phyloP scores from a whole-genome alignment of 2,888 invertebrate genomes.

The Apodemia mormo region DNA sequence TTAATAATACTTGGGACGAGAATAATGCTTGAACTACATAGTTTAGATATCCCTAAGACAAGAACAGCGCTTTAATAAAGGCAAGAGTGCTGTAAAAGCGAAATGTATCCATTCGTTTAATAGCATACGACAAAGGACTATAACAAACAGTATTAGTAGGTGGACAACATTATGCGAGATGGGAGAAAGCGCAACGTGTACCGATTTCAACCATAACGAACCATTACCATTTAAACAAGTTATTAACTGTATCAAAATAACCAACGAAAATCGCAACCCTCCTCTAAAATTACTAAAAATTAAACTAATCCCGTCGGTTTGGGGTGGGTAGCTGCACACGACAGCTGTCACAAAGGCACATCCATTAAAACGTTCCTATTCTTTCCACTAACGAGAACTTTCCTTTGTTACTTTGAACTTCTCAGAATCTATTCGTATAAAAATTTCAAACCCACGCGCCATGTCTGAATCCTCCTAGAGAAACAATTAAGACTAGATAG shows the following conservation, averaged over 20 bases:
- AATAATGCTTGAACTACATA: too few species aligned
- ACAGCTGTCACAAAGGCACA: conserved; percentile 37
- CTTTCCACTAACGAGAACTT: conserved; percentile 25
- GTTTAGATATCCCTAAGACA: too few species aligned
- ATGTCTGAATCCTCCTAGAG: not conserved
- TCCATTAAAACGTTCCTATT: conserved; percentile 25
- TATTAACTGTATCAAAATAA: not conserved
- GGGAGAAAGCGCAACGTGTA: too few species aligned
- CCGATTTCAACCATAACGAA: too few species aligned
- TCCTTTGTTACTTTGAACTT: conserved; percentile 24
- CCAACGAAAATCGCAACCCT: not conserved
- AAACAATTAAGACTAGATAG: conserved; percentile 17
- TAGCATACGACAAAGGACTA: too few species aligned
- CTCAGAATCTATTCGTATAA: conserved; percentile 17
- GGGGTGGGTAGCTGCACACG: conserved; percentile 17
- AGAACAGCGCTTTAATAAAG: too few species aligned
- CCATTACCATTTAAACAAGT: not conserved
- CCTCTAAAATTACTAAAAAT: conserved; percentile 2
- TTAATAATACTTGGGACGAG: too few species aligned
- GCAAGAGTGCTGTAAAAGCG: too few species aligned
- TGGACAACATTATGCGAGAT: too few species aligned
- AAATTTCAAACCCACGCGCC: conserved; percentile 16
- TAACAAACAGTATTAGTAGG: too few species aligned
- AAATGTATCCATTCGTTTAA: too few species aligned
- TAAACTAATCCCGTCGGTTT: conserved; percentile 3